Percentiles rank a stretch among this genome's conserved stretches.
These are phyloP conservation scores for Drosophila greeni DNA, from an alignment of 2,888 invertebrate species.

Conservation along the genomic window DNA sequence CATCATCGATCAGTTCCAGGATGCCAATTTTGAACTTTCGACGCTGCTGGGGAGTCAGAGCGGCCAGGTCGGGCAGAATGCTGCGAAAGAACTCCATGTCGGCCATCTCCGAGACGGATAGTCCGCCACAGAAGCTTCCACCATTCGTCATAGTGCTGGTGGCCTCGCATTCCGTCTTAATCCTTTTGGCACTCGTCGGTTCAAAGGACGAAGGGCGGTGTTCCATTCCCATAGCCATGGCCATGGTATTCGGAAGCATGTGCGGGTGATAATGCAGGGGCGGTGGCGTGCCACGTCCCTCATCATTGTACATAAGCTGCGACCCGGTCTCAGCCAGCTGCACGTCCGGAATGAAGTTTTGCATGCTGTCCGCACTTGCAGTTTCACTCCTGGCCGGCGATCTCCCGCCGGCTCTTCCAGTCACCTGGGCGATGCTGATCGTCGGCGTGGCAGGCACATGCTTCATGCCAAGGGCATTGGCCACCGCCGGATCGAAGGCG, in stretches of 20 bases:
- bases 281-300: conserved; percentile 47
- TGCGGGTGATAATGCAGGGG: conserved; percentile 50
- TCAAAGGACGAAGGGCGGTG: conserved; percentile 41
- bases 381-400: conserved; percentile 75
- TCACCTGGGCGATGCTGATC: conserved; percentile 1
- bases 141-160: conserved; percentile 58
- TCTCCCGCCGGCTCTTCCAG: conserved; percentile 17
- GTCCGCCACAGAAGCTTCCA: conserved; percentile 48
- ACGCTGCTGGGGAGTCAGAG: conserved; percentile 80
- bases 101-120: conserved; percentile 65
- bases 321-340: conserved; percentile 68
- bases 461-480: conserved; percentile 56
- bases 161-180: conserved; percentile 75
- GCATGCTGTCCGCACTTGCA: conserved; percentile 75
- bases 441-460: conserved; percentile 17
- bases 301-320: conserved; percentile 57
- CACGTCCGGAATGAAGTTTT: conserved; percentile 76
- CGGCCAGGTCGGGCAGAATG: conserved; percentile 80
- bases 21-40: conserved; percentile 81
- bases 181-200: conserved; percentile 62
- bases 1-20: conserved; percentile 80
- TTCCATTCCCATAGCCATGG: conserved; percentile 8
- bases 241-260: conserved; percentile 33
- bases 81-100: conserved; percentile 80
- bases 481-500: conserved; percentile 73